These are phyloP conservation scores for Erebia ligea DNA, from an alignment of 2,888 invertebrate genomes.

Conservation along the genomic window DNA sequence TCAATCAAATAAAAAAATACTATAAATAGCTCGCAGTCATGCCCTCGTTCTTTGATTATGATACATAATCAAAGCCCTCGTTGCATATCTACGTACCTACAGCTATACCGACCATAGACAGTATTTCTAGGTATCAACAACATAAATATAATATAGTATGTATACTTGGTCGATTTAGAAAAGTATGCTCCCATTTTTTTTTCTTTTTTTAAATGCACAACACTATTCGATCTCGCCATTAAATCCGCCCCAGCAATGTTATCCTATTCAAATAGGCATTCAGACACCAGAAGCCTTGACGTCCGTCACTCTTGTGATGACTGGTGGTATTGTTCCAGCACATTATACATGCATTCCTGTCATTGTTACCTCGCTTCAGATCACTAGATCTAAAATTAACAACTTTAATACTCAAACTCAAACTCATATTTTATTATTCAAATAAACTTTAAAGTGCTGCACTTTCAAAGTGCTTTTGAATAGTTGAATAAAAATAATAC, in stretches of 20 bases:
- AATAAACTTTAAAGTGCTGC: too few species aligned
- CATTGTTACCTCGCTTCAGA: conserved; percentile 34
- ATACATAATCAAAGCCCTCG: too few species aligned
- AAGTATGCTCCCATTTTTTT: not conserved
- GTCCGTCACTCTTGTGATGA: conserved; percentile 61
- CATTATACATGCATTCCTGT: conserved; percentile 42
- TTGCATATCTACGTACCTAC: not conserved
- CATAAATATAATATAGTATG: too few species aligned
- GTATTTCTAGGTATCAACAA: too few species aligned
- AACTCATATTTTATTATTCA: too few species aligned
- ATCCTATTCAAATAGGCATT: conserved; percentile 36
- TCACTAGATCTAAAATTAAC: not conserved
- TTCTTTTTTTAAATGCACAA: not conserved
- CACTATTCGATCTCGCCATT: conserved; percentile 27
- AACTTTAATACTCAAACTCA: too few species aligned
- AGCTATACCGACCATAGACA: too few species aligned
- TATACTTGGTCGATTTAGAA: not conserved
- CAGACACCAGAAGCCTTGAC: conserved; percentile 58
- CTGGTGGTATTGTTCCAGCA: conserved; percentile 50
- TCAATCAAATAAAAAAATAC: too few species aligned
- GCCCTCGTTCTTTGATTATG: too few species aligned
- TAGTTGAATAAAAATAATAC: too few species aligned
- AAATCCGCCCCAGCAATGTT: conserved; percentile 51
- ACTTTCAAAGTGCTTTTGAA: too few species aligned
- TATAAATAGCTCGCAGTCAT: too few species aligned